Conservation (phyloP, 2,797 vertebrate species). For the Coendou prehensilis region DNA sequence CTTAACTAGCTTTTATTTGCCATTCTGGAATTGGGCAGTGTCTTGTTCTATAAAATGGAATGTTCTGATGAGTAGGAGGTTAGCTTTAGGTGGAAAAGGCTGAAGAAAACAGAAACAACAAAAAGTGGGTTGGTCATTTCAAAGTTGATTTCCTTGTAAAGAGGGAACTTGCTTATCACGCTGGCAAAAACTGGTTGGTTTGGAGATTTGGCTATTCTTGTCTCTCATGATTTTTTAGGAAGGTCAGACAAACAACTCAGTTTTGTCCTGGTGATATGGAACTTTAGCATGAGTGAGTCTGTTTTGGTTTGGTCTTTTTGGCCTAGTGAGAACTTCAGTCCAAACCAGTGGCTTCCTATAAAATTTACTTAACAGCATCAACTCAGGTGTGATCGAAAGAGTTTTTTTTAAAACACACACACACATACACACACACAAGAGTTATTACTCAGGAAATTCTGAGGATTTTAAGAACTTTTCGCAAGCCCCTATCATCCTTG, state of each 20-base stretch:
- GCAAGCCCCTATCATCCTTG: neutral
- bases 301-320: neutral
- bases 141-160: neutral
- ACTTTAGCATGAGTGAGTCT: neutral
- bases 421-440: neutral
- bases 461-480: neutral
- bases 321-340: neutral
- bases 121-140: neutral
- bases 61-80: neutral
- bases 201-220: neutral
- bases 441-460: neutral
- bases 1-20: constrained; percentile 9
- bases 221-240: neutral
- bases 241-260: neutral
- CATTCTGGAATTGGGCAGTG: neutral
- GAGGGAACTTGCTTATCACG: neutral
- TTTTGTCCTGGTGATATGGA: neutral
- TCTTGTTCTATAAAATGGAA: neutral
- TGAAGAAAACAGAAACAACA: constrained; percentile 3
- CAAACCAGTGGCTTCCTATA: neutral
- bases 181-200: neutral
- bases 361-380: neutral
- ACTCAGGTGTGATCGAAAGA: neutral
- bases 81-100: neutral
- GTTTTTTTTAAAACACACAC: neutral